Evolutionary conservation across 2,797 vertebrate genomes (phyloP).

Genomic region (Cyclopterus lumpus): DNA sequence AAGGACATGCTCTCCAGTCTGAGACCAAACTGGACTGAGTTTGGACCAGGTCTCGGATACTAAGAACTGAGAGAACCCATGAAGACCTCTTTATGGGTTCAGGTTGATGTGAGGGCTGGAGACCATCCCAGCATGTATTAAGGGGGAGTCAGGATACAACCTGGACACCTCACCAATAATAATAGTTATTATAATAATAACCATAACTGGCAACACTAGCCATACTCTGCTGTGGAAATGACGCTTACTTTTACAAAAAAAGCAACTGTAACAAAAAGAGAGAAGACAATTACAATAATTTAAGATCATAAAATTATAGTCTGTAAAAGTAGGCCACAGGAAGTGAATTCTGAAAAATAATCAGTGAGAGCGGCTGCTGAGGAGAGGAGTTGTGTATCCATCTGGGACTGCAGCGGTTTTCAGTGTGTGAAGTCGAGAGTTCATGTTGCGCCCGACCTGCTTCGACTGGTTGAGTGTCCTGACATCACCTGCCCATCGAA

Average conservation of each 20-base stretch:
- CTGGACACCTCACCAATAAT: neutral
- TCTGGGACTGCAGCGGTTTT: constrained; percentile 25
- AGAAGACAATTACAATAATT: constrained; percentile 1
- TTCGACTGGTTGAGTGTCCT: constrained; percentile 16
- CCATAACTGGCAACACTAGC: neutral
- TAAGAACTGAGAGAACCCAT: neutral
- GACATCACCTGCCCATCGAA: constrained; percentile 52
- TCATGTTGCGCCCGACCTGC: constrained; percentile 36
- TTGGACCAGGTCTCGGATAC: neutral
- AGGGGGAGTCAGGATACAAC: neutral
- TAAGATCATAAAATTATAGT: neutral
- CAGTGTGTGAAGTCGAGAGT: constrained; percentile 56
- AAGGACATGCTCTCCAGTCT: neutral
- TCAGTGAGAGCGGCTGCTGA: constrained; percentile 18
- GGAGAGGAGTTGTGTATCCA: constrained; percentile 23
- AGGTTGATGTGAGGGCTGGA: neutral
- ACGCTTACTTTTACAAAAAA: constrained; percentile 1
- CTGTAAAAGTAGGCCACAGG: neutral
- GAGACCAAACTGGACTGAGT: neutral
- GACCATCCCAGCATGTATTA: neutral
- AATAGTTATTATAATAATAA: neutral
- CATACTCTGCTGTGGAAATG: neutral
- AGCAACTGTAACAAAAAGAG: neutral
- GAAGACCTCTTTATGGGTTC: constrained; percentile 2
- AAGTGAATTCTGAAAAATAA: neutral